A percentile compares a stretch with the other conserved stretches of the same genome.
phyloP scores from a whole-genome alignment of 2,113 vertebrate genomes.

The Felis chaus region DNA sequence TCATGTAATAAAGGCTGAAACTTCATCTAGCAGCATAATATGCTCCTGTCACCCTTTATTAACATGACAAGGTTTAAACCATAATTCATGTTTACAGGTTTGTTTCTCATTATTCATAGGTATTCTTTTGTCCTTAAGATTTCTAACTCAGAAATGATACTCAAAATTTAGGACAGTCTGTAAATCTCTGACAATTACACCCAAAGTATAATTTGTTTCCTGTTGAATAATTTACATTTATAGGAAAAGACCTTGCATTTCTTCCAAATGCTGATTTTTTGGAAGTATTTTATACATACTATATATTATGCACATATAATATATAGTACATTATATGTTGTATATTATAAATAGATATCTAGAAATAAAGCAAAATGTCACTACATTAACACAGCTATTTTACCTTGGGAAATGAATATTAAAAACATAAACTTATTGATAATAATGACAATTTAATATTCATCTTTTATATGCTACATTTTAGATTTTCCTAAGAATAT shows the following conservation, averaged over 20 bases:
- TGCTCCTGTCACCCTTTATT: constrained; percentile 64
- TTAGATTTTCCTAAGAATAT: not conserved
- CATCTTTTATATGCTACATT: not conserved
- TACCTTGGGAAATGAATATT: not conserved
- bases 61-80: constrained; percentile 73
- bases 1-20: constrained; percentile 71
- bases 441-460: not conserved
- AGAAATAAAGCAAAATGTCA: not conserved
- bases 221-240: not conserved
- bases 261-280: not conserved
- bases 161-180: not conserved
- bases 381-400: not conserved
- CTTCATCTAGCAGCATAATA: constrained; percentile 69
- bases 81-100: constrained; percentile 62
- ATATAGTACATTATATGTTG: not conserved
- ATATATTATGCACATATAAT: not conserved
- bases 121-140: constrained; percentile 44
- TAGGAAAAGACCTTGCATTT: not conserved
- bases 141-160: constrained; percentile 33
- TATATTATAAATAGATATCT: not conserved
- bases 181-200: not conserved
- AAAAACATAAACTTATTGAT: not conserved
- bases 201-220: not conserved
- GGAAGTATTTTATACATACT: not conserved
- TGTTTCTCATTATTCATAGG: constrained; percentile 66